These are phyloP conservation scores for Hoplodrina ambigua DNA, from an alignment of 2,888 invertebrate species.

Conservation along the genomic window DNA sequence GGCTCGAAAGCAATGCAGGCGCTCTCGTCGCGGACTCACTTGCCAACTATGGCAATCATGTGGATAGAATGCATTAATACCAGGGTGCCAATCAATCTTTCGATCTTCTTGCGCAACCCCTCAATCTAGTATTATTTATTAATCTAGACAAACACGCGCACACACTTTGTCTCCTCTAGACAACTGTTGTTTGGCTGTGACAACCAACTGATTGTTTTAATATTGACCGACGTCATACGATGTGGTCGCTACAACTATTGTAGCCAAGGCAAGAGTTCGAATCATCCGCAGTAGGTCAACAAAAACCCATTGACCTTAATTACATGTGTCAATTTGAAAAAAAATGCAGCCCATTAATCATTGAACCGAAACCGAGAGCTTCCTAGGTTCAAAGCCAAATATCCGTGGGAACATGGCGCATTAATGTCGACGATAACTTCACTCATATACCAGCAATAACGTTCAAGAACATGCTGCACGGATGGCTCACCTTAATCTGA, in stretches of 20 bases:
- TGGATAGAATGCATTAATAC: constrained; percentile 77
- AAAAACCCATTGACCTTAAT: constrained; percentile 56
- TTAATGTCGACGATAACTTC: constrained; percentile 73
- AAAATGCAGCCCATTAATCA: constrained; percentile 51
- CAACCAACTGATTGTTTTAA: constrained; percentile 65
- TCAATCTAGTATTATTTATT: constrained; percentile 80
- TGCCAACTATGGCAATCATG: constrained; percentile 81
- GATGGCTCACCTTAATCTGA: constrained; percentile 90
- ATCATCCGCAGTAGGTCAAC: constrained; percentile 46
- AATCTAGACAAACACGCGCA: constrained; percentile 71
- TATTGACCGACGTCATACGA: constrained; percentile 59
- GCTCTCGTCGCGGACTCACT: constrained; percentile 61
- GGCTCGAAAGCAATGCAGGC: constrained; percentile 75
- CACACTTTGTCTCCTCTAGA: constrained; percentile 69
- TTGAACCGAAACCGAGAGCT: constrained; percentile 57
- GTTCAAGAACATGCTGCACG: constrained; percentile 82
- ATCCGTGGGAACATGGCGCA: constrained; percentile 67
- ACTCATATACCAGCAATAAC: constrained; percentile 75
- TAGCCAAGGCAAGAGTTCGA: constrained; percentile 61
- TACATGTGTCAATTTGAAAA: constrained; percentile 53
- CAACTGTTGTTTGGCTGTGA: constrained; percentile 68
- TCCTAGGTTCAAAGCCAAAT: constrained; percentile 68
- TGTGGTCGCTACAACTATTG: constrained; percentile 45
- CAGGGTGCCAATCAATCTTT: constrained; percentile 82
- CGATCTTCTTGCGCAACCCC: constrained; percentile 76